Evolutionary conservation across 2,113 vertebrate species (phyloP), one percentile per base, ranked within the genome.

Genomic region (Neofelis nebulosa): DNA sequence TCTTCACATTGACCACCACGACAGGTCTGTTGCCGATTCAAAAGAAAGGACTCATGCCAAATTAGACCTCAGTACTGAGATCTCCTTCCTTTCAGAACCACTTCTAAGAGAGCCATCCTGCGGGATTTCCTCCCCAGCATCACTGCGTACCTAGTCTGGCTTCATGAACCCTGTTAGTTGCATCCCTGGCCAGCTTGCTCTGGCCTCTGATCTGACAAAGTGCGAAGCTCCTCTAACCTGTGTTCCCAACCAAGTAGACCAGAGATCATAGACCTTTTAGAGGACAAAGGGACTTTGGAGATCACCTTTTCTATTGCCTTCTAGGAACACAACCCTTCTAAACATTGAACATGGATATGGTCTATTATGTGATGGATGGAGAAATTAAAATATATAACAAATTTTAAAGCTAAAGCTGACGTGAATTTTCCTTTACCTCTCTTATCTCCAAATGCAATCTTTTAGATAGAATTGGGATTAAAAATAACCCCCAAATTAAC

Each of bases 1-100:
- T 41, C 97, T 74, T 57, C 89, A 68, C 71, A 48, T 81, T 92
- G 95, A 92, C 94, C 97, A 80, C 8, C 7, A 68, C 2, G 1
- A 87, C 55, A 92, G 84, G 55, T 86, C 91, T 66, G 45, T 73
- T 79, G 45, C 82, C 0, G 13, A 86, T 93, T 98, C 86, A 55
- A 90, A 97, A 96, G 97, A 85, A 97, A 97, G 63, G 52, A 45
- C 73, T 94, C 71, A 79, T 66, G 79, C 95, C 97, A 94, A 95
- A 94, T 88, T 31, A 94, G 36, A 95, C 74, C 50, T 95, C 86
- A 15, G 68, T 2, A 21, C 85, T 80, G 87, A 80, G 27, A 3
- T 61, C 52, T 76, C 92, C 89, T 41, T 66, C 79, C 80, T 69
- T 33, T 65, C 0, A 50, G 78, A 36, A 48, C 31, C 89, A 89